Evolutionary conservation across 2,797 vertebrate genomes (phyloP).

Genomic region (Heterohyrax brucei): DNA sequence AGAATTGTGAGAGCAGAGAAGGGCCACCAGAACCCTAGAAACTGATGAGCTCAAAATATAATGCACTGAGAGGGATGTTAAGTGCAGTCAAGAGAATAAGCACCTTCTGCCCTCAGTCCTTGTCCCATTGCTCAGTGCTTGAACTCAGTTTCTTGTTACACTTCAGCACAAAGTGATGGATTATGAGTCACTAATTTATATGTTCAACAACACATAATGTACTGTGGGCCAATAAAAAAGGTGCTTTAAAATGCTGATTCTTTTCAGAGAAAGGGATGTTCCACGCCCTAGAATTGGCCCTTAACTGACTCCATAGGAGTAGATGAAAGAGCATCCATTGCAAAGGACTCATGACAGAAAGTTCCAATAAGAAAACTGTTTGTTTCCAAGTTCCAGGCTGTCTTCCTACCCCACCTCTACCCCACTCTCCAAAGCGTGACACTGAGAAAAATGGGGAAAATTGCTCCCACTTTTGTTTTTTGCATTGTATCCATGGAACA

Average conservation of each 20-base stretch:
- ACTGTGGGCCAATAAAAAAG: slow-evolving; percentile 79
- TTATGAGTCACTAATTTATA: slow-evolving; percentile 58
- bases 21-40: slow-evolving; percentile 68
- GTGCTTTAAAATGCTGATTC: slow-evolving; percentile 77
- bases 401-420: slow-evolving; percentile 41
- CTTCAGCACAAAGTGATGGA: slow-evolving; percentile 72
- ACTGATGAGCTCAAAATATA: slow-evolving; percentile 52
- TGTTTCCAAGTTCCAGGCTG: slow-evolving; percentile 67
- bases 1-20: slow-evolving; percentile 72
- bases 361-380: slow-evolving; percentile 71
- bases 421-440: slow-evolving; percentile 72
- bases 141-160: slow-evolving; percentile 82
- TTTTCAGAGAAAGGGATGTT: slow-evolving; percentile 75
- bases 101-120: slow-evolving; percentile 76
- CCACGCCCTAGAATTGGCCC: slow-evolving; percentile 65
- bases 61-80: slow-evolving; percentile 47
- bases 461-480: slow-evolving; percentile 71
- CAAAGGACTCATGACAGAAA: slow-evolving; percentile 69
- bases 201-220: slow-evolving; percentile 63
- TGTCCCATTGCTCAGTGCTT: slow-evolving; percentile 84
- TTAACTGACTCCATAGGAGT: slow-evolving; percentile 82
- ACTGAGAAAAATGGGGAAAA: slow-evolving; percentile 72
- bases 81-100: slow-evolving; percentile 68
- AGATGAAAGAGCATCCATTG: slow-evolving; percentile 74
- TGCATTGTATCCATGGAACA: slow-evolving; percentile 73